Evolutionary conservation across 2,888 invertebrate species (phyloP).

Genomic region (Caradrina clavipalpis): DNA sequence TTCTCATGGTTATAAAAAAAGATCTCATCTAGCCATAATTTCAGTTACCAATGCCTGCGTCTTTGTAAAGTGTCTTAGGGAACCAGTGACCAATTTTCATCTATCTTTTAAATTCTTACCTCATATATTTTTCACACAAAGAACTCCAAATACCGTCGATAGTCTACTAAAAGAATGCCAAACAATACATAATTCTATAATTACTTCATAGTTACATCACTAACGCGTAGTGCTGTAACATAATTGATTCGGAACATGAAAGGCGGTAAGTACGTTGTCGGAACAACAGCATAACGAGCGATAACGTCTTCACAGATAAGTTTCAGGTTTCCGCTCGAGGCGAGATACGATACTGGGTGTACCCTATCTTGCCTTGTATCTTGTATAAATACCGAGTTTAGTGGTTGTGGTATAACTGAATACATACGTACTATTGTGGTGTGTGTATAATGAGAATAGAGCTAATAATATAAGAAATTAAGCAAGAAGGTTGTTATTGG

Average conservation of each 20-base stretch:
- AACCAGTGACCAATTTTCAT: no score
- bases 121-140: not conserved
- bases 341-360: conserved; percentile 20
- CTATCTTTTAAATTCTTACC: not conserved
- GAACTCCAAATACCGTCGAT: conserved; percentile 7
- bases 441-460: no score
- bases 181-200: conserved; percentile 19
- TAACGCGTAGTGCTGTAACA: conserved; percentile 42
- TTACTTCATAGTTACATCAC: conserved; percentile 44
- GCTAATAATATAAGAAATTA: no score
- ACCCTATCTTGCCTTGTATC: not conserved
- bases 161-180: conserved; percentile 1
- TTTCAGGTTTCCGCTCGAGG: conserved; percentile 56
- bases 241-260: conserved; percentile 64
- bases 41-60: not conserved
- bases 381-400: conserved; percentile 21
- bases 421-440: not conserved
- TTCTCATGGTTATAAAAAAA: no score
- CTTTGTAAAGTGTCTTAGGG: no score
- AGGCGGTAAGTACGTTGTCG: conserved; percentile 45
- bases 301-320: conserved; percentile 57
- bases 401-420: conserved; percentile 2
- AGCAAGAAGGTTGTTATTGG: no score
- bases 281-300: conserved; percentile 44
- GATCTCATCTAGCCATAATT: not conserved